Conservation (phyloP, 2,113 vertebrate species). For the Apodemus sylvaticus region DNA sequence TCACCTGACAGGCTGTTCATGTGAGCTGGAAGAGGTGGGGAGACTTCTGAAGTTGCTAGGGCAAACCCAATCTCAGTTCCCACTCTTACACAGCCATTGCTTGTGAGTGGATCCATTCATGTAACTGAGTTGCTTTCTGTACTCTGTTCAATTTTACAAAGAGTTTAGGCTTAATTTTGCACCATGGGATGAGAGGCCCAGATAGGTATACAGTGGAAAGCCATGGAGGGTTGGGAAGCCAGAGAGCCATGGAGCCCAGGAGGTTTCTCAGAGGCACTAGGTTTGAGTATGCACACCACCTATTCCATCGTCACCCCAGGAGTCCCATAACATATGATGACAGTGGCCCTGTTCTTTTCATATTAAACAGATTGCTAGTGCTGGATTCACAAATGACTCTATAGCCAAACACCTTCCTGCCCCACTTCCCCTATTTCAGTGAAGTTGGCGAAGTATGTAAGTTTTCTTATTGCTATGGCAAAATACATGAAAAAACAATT, state of each 20-base stretch:
- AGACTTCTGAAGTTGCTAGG: neutral
- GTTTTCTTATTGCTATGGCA: neutral
- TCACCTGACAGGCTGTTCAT: neutral
- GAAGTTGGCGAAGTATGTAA: neutral
- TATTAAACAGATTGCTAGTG: neutral
- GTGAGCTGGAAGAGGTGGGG: neutral
- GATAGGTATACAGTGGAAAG: neutral
- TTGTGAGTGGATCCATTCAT: neutral
- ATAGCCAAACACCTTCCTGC: neutral
- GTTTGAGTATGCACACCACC: neutral
- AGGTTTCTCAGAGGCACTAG: neutral
- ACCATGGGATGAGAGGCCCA: neutral
- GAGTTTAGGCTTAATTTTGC: neutral
- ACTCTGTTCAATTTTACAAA: neutral
- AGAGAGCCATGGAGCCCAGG: neutral
- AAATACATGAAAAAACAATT: neutral
- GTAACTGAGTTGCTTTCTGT: neutral
- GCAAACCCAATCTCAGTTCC: neutral
- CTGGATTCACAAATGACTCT: neutral
- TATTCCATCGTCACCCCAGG: neutral
- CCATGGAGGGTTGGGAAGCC: neutral
- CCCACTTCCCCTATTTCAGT: neutral
- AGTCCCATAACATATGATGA: neutral
- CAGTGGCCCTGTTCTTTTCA: neutral
- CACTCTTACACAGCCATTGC: neutral